phyloP scores from a whole-genome alignment of 2,888 invertebrate species.

The Phaedon cochleariae region DNA sequence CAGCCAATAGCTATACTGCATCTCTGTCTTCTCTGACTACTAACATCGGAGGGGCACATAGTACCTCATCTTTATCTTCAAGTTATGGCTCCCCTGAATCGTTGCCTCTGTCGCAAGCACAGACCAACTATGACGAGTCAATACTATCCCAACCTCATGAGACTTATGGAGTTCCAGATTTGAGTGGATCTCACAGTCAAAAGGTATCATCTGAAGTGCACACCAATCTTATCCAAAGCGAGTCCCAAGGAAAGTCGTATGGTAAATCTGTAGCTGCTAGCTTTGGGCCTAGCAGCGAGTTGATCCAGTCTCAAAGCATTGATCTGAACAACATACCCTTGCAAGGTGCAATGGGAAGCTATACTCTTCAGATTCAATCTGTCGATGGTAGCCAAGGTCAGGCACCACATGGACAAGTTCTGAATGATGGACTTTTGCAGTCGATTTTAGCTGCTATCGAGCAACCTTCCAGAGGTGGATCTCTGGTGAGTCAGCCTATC shows the following conservation, averaged over 20 bases:
- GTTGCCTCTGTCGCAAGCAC: slow-evolving; percentile 29
- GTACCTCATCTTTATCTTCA: slow-evolving; percentile 50
- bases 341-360: slow-evolving; percentile 70
- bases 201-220: slow-evolving; percentile 47
- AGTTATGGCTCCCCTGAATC: slow-evolving; percentile 44
- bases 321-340: slow-evolving; percentile 64
- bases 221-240: slow-evolving; percentile 44
- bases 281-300: slow-evolving; percentile 56
- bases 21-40: slow-evolving; percentile 66
- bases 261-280: slow-evolving; percentile 57
- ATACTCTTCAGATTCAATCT: slow-evolving; percentile 80
- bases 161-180: slow-evolving; percentile 47
- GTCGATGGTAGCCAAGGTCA: slow-evolving; percentile 68
- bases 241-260: slow-evolving; percentile 50
- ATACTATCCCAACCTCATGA: slow-evolving; percentile 49
- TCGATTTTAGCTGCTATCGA: slow-evolving; percentile 85
- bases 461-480: slow-evolving; percentile 65
- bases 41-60: slow-evolving; percentile 63
- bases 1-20: slow-evolving; percentile 66
- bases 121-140: slow-evolving; percentile 40
- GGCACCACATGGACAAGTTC: slow-evolving; percentile 76
- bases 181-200: slow-evolving; percentile 54
- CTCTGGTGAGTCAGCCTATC: slow-evolving; percentile 50
- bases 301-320: slow-evolving; percentile 58
- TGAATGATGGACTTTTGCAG: slow-evolving; percentile 81